Base-by-base conservation (phyloP, 2,888 invertebrate species). In the Parochlus steinenii region DNA sequence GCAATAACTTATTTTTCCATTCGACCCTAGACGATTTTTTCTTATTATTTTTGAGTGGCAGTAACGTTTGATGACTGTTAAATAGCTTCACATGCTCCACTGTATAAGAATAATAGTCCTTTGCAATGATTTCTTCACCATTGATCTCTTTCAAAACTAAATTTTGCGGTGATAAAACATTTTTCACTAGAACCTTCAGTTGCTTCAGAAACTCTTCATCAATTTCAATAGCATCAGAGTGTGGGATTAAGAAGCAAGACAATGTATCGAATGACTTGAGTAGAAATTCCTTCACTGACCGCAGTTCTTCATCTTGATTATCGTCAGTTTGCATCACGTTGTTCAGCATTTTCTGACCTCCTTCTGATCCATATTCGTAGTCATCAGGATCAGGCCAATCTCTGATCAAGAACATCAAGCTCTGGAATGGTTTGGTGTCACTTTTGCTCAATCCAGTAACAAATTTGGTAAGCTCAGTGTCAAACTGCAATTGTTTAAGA, bases 371-470 rank as follows among this genome's bases (percentile, higher is more conserved):
- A 17, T 31, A 39, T 6, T 31, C 12, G 27, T 15, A 26, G 20
- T 39, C 39, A 22, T 36, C 35, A 1, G 39, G 36, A 20, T 29
- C 33, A 7, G 18, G 29, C 35, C 32, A 39, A n/a, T 39, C 39
- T 25, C 39, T 18, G 12, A 39, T 16, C 3, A 39, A 23, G 26
- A 36, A 39, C 16, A 36, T 7, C 8, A 39, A 36, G 18, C 25
- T 27, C 33, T 39, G 39, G 19, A 39, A 39, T 28, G 39, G 39
- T 19, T 36, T 39, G 10, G 14, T 12, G 7, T 20, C 14, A 8
- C 23, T 20, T 11, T 12, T 8, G 6, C 10, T 19, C 10, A 19
- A 5, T 14, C 20, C 22, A 8, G 34, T 22, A 10, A 12, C 29
- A 20, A 34, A 34, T 22, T 34, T 34, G 5, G 28, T 29, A 27